Conservation (phyloP, 2,113 vertebrate genomes). For the Protomyctophum bolini region DNA sequence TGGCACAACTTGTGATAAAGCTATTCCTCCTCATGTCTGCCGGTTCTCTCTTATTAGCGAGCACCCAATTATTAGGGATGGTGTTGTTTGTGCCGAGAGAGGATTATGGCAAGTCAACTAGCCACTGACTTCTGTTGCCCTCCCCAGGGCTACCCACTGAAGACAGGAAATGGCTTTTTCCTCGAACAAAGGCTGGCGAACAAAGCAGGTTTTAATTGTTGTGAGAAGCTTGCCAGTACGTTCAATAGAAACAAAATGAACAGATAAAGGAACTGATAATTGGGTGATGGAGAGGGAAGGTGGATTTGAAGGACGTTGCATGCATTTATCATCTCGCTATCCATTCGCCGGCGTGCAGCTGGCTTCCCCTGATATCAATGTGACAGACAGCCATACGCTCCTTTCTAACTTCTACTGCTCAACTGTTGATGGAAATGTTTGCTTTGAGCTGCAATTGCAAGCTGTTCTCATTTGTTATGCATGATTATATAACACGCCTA, state of each 20-base stretch:
- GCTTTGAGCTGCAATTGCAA: conserved; percentile 30
- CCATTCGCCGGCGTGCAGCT: conserved; percentile 33
- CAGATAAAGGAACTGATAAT: conserved; percentile 50
- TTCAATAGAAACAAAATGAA: conserved; percentile 51
- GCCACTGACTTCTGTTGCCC: conserved; percentile 63
- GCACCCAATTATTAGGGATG: conserved; percentile 53
- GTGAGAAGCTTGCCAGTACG: conserved; percentile 44
- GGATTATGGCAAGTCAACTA: conserved; percentile 74
- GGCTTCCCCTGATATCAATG: conserved; percentile 37
- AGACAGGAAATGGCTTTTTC: conserved; percentile 56
- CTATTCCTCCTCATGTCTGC: conserved; percentile 36
- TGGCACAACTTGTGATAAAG: conserved; percentile 27
- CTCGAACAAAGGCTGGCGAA: conserved; percentile 43
- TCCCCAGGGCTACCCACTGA: conserved; percentile 53
- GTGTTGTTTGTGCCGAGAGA: conserved; percentile 59
- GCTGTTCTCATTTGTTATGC: conserved; percentile 27
- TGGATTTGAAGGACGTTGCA: conserved; percentile 21
- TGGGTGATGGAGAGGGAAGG: not conserved
- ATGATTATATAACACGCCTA: conserved; percentile 18
- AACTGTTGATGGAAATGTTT: conserved; percentile 40
- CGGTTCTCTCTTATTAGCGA: conserved; percentile 51
- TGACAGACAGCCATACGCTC: conserved; percentile 24
- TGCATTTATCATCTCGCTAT: conserved; percentile 22
- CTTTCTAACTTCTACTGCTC: conserved; percentile 31
- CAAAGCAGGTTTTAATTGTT: conserved; percentile 57